Evolutionary conservation across 2,113 vertebrate genomes (phyloP).

Genomic region (Motacilla tschutschensis): DNA sequence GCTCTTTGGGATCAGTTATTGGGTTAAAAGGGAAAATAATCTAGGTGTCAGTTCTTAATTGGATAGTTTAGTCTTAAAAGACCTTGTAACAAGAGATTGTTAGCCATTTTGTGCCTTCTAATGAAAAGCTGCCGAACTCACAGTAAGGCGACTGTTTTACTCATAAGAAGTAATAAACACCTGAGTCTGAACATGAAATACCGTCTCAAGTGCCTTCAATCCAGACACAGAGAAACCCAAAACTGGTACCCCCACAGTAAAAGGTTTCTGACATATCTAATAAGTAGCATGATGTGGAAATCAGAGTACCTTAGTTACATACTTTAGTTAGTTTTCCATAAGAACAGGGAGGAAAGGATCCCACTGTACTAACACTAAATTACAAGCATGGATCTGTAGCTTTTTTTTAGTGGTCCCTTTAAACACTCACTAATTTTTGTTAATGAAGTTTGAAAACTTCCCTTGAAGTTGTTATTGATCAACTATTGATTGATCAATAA

Average conservation of each 20-base stretch:
- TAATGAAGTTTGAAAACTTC: constrained; percentile 48
- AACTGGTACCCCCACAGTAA: not conserved
- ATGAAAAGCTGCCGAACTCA: no score
- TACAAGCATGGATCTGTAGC: not conserved
- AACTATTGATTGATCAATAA: constrained; percentile 29
- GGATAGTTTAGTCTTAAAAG: no score
- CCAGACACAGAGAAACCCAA: no score
- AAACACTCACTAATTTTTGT: constrained; percentile 3
- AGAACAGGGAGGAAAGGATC: not conserved
- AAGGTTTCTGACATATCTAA: not conserved
- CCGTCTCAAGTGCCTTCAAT: no score
- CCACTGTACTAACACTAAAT: not conserved
- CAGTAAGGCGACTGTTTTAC: no score
- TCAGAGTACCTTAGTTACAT: not conserved
- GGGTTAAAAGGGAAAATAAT: no score
- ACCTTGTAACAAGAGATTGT: no score
- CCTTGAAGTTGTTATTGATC: not conserved
- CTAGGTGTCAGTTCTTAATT: no score
- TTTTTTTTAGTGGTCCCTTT: not conserved
- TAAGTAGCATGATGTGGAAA: not conserved
- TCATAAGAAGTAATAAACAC: no score
- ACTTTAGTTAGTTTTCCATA: not conserved
- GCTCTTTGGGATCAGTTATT: no score
- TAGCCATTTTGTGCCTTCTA: no score
- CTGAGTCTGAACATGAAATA: no score